Evolutionary conservation across 2,888 invertebrate species (phyloP).

Genomic region (Drosophila putrida): DNA sequence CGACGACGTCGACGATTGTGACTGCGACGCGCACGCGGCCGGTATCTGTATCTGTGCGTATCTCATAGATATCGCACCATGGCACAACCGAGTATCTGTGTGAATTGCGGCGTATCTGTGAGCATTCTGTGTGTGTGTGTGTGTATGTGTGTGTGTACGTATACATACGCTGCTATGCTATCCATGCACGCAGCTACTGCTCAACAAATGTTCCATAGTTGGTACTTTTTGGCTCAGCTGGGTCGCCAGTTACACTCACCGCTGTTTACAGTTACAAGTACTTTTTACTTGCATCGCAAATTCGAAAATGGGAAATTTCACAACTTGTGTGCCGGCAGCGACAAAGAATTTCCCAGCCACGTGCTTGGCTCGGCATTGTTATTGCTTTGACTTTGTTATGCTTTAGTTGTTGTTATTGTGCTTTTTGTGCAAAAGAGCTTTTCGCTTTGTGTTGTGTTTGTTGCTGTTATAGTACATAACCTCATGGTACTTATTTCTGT

Average conservation of each 20-base stretch:
- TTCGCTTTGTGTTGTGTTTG: slow-evolving; percentile 45
- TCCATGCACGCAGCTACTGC: slow-evolving; percentile 41
- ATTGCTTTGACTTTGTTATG: slow-evolving; percentile 30
- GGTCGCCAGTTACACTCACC: slow-evolving; percentile 23
- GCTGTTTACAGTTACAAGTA: slow-evolving; percentile 34
- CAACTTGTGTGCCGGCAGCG: slow-evolving; percentile 32
- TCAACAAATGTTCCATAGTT: slow-evolving; percentile 47
- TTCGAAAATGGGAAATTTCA: slow-evolving; percentile 62
- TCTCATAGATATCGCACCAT: slow-evolving; percentile 77
- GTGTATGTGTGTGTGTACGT: slow-evolving; percentile 22
- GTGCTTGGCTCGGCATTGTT: slow-evolving; percentile 53
- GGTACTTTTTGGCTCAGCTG: slow-evolving; percentile 46
- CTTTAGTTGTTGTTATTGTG: slow-evolving; percentile 25
- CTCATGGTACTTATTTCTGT: slow-evolving; percentile 11
- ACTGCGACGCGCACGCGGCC: slow-evolving; percentile 56
- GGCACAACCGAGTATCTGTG: slow-evolving; percentile 68
- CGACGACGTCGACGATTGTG: slow-evolving; percentile 46
- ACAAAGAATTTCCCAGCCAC: slow-evolving; percentile 65
- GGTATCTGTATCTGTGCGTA: slow-evolving; percentile 72
- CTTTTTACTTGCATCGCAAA: slow-evolving; percentile 46
- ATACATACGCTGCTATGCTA: slow-evolving; percentile 25
- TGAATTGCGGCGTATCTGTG: slow-evolving; percentile 67
- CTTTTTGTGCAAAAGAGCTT: slow-evolving; percentile 48
- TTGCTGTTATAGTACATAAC: slow-evolving; percentile 58
- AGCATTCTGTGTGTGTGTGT: slow-evolving; percentile 10